Percentiles rank a stretch among this genome's conserved stretches.
phyloP scores from a whole-genome alignment of 2,113 vertebrate species.

The Proterorhinus semilunaris region DNA sequence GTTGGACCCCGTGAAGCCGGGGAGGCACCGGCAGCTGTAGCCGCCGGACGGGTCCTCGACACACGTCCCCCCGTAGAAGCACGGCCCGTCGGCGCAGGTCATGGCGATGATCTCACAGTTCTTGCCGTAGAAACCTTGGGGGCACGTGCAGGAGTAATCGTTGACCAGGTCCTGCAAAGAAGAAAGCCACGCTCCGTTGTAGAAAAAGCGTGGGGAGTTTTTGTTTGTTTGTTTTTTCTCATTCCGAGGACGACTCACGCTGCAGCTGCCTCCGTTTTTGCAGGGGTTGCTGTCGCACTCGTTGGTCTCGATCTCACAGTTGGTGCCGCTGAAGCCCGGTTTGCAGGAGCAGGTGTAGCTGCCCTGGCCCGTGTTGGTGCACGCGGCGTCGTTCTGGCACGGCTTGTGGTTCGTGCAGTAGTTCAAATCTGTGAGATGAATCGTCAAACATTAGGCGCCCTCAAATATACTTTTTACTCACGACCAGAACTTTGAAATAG shows the following conservation, averaged over 20 bases:
- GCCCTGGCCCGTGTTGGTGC: constrained; percentile 84
- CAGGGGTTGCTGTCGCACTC: constrained; percentile 87
- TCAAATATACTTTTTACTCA: neutral
- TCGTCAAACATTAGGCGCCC: too few relatives aligned
- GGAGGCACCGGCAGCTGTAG: constrained; percentile 81
- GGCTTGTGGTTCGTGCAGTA: constrained; percentile 86
- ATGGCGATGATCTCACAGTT: constrained; percentile 85
- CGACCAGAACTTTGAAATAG: too few relatives aligned
- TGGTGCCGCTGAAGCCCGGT: constrained; percentile 71
- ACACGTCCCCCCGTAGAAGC: constrained; percentile 89
- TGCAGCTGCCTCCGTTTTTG: constrained; percentile 89
- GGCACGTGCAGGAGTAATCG: constrained; percentile 83
- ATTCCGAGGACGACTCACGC: constrained; percentile 66
- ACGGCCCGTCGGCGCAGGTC: constrained; percentile 84
- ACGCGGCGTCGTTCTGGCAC: constrained; percentile 79
- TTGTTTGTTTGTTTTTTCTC: neutral
- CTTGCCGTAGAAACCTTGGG: constrained; percentile 86
- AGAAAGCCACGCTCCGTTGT: neutral
- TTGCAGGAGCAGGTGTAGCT: constrained; percentile 83
- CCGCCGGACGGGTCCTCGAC: constrained; percentile 65
- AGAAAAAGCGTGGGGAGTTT: neutral
- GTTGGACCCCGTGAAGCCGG: constrained; percentile 85
- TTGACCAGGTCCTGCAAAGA: constrained; percentile 74
- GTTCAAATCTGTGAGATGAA: constrained; percentile 73
- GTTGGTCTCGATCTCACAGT: constrained; percentile 80